Base-by-base conservation (phyloP, 64 coral and sea anemone genomes). In the Platygyra sinensis region DNA sequence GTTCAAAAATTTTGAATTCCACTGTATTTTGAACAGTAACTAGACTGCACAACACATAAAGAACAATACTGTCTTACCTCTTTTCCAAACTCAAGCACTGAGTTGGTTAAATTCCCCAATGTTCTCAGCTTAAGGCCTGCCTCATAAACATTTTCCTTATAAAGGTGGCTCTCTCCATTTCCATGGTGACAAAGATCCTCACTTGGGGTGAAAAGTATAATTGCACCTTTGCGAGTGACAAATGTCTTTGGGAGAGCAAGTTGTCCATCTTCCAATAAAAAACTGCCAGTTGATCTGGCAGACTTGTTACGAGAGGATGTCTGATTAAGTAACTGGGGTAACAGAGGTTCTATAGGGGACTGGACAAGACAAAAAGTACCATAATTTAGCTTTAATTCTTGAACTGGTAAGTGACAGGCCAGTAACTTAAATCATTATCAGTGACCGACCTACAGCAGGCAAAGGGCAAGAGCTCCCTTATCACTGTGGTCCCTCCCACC, bases 41-140 rank as follows among this genome's bases (percentile, higher is more conserved):
- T 46, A 57, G 54, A 57, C 14, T 57, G 1, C 2, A 46, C 16
- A 38, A 5, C 46, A 30, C 16, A 28, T 36, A 12, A 33, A 46
- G 24, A 25, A 52, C 46, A 22, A 42, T 46, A 33, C n/a, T n/a
- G 25, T 17, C 64, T 42, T 90, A 97, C 95, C 95, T 94, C 92
- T 83, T 90, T 97, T 24, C 95, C 95, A 97, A 97, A 97, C 76
- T 94, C 82, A 33, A 97, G 86, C 51, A 97, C 95, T 51, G 88
- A 90, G 72, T 88, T 90, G 8, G 92, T 87, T 10, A 97, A 57
- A 86, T 97, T 97, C 27, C 88, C 88, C 2, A 97, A 52, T 42
- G 95, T 97, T 67, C 88, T 84, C 18, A 97, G 83, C 60, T 90
- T 97, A 8, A 97, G 67, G 9, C 83, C 88, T 83, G 86, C 92